Base-by-base conservation (phyloP, 2,113 vertebrate genomes). In the Tragelaphus imberbis region DNA sequence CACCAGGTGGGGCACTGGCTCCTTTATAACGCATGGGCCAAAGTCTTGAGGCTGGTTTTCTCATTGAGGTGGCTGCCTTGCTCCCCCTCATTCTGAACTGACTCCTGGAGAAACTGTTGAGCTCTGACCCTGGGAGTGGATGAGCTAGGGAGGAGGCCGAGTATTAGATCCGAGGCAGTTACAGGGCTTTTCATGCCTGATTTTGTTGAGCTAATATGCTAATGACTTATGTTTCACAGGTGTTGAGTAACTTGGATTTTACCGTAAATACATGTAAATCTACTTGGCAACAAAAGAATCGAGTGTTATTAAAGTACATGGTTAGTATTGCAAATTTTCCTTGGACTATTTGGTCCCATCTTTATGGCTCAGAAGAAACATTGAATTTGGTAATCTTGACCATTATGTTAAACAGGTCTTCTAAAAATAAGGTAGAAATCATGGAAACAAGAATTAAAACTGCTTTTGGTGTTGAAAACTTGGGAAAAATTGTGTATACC, bases 1-100 rank as follows among this genome's bases (percentile, higher is more conserved):
- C 68, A 88, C 88, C 77, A 95, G 94, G 40, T 79, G n/a, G 97
- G 44, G 97, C 51, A 56, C 84, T 96, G 96, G 71, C 87, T 88
- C 91, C 94, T 98, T 96, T 86, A 8, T 17, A 80, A 87, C 6
- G 27, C 44, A 0, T 3, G 7, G 16, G 81, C 25, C 44, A 12
- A 6, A 1, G 1, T 5, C 61, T 68, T 23, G 6, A 44, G 33
- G 55, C 17, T 55, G 6, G 12, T 88, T 95, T 91, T 91, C 75
- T 71, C 65, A 1, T 7, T 16, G 13, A 15, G 16, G 25, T 36
- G 23, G 21, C 28, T 40, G 10, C 33, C 59, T 75, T 27, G 88
- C 17, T 47, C 3, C 0, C 7, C 9, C 2, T 49, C 59, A 3
- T 63, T 88, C 58, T 75, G 13, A 49, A 33, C 30, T 28, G 40